Conservation (phyloP, 2,797 vertebrate species). For the Catamblyrhynchus diadema region DNA sequence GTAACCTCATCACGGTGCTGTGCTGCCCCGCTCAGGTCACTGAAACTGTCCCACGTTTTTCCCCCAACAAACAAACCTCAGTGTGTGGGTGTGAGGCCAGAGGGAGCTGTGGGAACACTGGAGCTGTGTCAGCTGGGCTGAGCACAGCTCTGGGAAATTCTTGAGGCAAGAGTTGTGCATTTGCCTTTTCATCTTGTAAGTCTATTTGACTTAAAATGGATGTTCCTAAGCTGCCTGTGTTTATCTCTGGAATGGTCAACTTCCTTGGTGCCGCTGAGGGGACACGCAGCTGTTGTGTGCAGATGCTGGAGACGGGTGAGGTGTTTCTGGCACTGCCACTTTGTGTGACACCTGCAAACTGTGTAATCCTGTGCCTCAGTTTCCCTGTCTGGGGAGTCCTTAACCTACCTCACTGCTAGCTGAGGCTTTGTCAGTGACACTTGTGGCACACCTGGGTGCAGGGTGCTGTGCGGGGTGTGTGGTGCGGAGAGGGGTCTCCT, state of each 20-base stretch:
- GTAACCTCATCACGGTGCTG: accelerated
- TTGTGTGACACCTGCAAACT: not conserved
- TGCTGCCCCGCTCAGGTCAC: not conserved
- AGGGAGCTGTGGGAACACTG: not conserved
- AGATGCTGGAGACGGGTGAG: not conserved
- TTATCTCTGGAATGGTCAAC: not conserved
- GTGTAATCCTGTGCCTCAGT: slow-evolving; percentile 12
- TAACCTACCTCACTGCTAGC: slow-evolving; percentile 38
- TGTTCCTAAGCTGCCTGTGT: not conserved
- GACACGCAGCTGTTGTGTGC: not conserved
- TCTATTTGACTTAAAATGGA: not conserved
- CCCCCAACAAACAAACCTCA: not conserved
- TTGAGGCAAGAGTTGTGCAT: not conserved
- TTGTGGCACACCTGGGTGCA: not conserved
- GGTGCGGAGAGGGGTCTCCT: not conserved
- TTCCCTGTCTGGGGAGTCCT: not conserved
- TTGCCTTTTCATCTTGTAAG: not conserved
- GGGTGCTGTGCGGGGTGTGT: not conserved
- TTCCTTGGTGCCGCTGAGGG: not conserved
- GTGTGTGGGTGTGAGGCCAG: not conserved
- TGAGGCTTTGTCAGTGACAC: not conserved
- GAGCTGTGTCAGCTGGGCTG: not conserved
- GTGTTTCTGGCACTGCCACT: not conserved
- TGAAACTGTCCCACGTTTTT: not conserved
- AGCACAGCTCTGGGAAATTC: not conserved